Evolutionary conservation across 2,113 vertebrate genomes (phyloP).

Genomic region (Prinia subflava): DNA sequence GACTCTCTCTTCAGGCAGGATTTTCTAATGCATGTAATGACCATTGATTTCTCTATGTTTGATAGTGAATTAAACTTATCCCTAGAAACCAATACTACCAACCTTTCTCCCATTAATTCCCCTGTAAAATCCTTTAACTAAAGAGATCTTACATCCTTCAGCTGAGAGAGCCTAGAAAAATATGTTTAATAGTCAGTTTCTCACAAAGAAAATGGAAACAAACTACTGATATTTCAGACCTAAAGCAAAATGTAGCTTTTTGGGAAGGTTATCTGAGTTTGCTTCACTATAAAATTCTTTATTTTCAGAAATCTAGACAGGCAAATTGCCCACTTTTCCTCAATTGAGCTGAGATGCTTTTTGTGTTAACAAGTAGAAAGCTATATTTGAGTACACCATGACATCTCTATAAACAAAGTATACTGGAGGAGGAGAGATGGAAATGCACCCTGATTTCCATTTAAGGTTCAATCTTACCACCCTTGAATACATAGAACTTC

Average conservation of each 20-base stretch:
- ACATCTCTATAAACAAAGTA: not conserved
- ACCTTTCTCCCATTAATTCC: not conserved
- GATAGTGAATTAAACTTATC: not conserved
- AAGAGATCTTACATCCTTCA: not conserved
- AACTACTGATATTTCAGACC: not conserved
- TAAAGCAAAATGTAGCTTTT: not conserved
- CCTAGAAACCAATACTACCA: not conserved
- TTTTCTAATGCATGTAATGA: not conserved
- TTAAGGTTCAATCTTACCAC: not conserved
- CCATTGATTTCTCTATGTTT: not conserved
- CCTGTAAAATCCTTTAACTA: not conserved
- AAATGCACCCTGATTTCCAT: not conserved
- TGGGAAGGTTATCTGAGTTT: not conserved
- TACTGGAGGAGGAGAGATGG: not conserved
- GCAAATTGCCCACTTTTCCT: slow-evolving; percentile 18
- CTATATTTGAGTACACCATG: not conserved
- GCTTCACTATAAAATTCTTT: not conserved
- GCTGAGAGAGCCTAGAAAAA: not conserved
- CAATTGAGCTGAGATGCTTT: not conserved
- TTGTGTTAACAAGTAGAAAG: not conserved
- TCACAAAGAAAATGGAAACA: not conserved
- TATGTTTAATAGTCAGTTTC: not conserved
- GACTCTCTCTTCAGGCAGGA: not conserved
- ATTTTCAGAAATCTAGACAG: not conserved
- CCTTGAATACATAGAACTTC: not conserved